A percentile compares a stretch with the other conserved stretches of the same genome.
Evolutionary conservation across 2,113 vertebrate genomes (phyloP).

Genomic region (Arenaria interpres): DNA sequence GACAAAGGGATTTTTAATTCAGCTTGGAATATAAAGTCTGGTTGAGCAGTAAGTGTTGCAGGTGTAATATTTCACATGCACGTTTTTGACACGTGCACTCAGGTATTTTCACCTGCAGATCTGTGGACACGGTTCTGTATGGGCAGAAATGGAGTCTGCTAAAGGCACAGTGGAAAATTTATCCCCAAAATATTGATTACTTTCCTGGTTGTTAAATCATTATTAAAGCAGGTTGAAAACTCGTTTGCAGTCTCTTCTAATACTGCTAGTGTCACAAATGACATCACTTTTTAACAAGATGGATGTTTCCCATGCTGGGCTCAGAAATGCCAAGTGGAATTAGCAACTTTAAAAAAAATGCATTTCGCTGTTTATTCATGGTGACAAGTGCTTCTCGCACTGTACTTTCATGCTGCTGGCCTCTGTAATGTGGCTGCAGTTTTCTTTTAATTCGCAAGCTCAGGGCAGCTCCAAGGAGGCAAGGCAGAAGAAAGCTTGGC

Average conservation of each 20-base stretch:
- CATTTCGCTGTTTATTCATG: slow-evolving; percentile 37
- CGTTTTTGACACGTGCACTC: background rate
- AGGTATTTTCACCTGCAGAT: background rate
- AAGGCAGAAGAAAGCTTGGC: slow-evolving; percentile 5
- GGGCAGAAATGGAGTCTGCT: background rate
- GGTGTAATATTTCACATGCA: background rate
- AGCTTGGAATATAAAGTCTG: background rate
- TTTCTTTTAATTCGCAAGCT: background rate
- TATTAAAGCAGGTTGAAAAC: slow-evolving; percentile 52
- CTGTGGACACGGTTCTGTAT: background rate
- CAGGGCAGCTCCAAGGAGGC: background rate
- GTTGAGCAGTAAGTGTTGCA: background rate
- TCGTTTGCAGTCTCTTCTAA: slow-evolving; percentile 31
- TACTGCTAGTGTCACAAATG: slow-evolving; percentile 12
- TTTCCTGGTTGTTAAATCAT: slow-evolving; percentile 47
- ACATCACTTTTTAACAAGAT: slow-evolving; percentile 54
- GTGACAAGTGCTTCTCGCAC: background rate
- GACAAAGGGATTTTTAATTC: background rate
- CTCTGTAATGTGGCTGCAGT: background rate
- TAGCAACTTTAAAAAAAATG: slow-evolving; percentile 10
- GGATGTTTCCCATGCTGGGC: background rate
- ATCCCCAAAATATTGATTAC: slow-evolving; percentile 56
- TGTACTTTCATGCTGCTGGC: background rate
- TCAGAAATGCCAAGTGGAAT: slow-evolving; percentile 54
- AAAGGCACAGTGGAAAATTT: background rate